phyloP scores from a whole-genome alignment of 2,113 vertebrate species.

The Gallinago undulata region DNA sequence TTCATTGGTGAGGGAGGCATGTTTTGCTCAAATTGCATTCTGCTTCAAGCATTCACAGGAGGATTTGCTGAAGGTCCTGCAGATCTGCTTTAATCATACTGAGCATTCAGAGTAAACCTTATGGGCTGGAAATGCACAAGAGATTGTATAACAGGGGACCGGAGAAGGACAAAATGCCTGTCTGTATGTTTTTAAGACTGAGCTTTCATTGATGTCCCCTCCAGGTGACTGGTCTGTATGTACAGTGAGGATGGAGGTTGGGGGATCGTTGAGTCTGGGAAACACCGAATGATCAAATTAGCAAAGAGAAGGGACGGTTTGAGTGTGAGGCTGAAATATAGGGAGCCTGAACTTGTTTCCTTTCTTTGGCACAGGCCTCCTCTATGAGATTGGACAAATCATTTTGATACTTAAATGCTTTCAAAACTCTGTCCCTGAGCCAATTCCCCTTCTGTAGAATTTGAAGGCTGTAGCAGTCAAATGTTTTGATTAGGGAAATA shows the following conservation, averaged over 20 bases:
- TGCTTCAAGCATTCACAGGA: background rate
- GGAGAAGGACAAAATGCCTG: background rate
- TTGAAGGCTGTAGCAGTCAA: background rate
- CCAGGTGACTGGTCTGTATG: background rate
- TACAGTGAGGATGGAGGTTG: background rate
- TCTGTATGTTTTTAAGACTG: background rate
- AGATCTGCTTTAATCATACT: background rate
- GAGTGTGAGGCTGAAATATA: background rate
- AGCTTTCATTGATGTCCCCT: background rate
- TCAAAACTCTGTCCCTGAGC: background rate
- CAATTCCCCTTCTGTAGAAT: background rate
- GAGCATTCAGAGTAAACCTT: background rate
- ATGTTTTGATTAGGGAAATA: background rate
- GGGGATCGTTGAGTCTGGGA: background rate
- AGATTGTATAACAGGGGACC: background rate
- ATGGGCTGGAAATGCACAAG: background rate
- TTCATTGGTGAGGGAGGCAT: background rate
- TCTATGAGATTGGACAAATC: background rate
- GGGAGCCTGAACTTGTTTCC: background rate
- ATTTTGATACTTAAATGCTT: background rate
- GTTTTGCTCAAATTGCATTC: background rate
- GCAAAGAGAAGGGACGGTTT: background rate
- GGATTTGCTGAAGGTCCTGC: constrained; percentile 25
- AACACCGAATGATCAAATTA: background rate
- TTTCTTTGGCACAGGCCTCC: background rate